A percentile compares a stretch with the other conserved stretches of the same genome.
Conservation (phyloP, 2,888 invertebrate species). For the Ernsta delagoae region DNA sequence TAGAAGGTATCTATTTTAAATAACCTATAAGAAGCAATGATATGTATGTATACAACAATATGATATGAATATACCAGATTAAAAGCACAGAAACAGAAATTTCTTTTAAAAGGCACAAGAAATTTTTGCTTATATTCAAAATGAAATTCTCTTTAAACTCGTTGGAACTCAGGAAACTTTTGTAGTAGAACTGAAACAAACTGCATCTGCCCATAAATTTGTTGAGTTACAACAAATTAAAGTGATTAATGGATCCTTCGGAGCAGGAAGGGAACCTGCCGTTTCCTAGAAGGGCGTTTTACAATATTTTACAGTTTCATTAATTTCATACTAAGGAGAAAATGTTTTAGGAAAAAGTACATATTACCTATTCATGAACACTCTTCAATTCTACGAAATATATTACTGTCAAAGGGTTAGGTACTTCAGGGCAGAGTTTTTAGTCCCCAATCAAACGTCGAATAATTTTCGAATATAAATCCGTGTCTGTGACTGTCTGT, state of each 20-base stretch:
- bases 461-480: too few relatives aligned
- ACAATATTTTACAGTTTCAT: neutral
- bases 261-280: conserved; percentile 2
- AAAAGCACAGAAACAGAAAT: neutral
- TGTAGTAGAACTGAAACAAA: conserved; percentile 8
- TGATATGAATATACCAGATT: neutral
- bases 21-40: too few relatives aligned
- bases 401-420: too few relatives aligned
- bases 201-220: conserved; percentile 1
- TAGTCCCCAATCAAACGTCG: too few relatives aligned
- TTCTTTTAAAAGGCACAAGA: too few relatives aligned
- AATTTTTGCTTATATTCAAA: neutral
- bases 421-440: too few relatives aligned
- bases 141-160: neutral
- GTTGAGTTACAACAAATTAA: conserved; percentile 10
- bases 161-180: conserved; percentile 6
- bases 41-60: too few relatives aligned
- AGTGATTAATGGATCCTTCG: neutral
- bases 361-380: too few relatives aligned
- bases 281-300: conserved; percentile 6
- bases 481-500: too few relatives aligned
- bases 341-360: neutral
- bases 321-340: neutral
- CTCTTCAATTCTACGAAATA: too few relatives aligned
- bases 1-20: too few relatives aligned